phyloP scores from a whole-genome alignment of 2,888 invertebrate species.

The Teleogryllus oceanicus region DNA sequence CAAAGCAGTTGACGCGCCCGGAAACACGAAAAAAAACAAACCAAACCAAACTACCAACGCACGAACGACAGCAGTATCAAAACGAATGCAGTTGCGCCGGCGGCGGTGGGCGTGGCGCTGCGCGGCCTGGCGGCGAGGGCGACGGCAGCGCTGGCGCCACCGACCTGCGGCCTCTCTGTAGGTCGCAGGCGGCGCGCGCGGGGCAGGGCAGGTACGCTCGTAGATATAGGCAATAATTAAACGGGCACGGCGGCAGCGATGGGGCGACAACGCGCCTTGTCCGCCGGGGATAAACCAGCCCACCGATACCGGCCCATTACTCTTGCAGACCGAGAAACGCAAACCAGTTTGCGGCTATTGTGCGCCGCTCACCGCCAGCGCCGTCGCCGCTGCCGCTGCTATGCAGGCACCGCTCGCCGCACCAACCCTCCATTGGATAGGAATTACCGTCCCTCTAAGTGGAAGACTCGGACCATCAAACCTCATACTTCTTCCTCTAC shows the following conservation, averaged over 20 bases:
- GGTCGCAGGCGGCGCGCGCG: background rate
- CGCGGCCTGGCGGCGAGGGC: background rate
- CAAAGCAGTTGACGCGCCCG: too few species aligned
- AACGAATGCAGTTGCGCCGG: too few species aligned
- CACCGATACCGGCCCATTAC: conserved; percentile 18
- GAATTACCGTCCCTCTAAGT: too few species aligned
- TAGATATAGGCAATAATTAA: conserved; percentile 6
- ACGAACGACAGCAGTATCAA: too few species aligned
- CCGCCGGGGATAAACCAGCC: conserved; percentile 6
- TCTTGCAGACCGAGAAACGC: conserved; percentile 1
- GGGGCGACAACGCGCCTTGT: conserved; percentile 8
- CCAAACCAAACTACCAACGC: too few species aligned
- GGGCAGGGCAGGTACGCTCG: background rate
- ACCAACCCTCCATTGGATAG: too few species aligned
- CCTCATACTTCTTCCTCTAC: too few species aligned
- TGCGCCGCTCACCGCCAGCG: background rate
- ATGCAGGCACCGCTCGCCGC: too few species aligned
- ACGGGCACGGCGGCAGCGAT: background rate
- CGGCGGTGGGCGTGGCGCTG: too few species aligned
- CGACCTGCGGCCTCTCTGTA: background rate
- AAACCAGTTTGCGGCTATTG: conserved; percentile 18
- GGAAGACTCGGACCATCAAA: too few species aligned
- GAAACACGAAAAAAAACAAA: too few species aligned
- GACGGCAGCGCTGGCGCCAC: background rate
- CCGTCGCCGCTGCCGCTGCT: background rate